Percentiles rank a stretch among this genome's conserved stretches.
Conservation (phyloP, 2,888 invertebrate species). For the Papilio gigon region DNA sequence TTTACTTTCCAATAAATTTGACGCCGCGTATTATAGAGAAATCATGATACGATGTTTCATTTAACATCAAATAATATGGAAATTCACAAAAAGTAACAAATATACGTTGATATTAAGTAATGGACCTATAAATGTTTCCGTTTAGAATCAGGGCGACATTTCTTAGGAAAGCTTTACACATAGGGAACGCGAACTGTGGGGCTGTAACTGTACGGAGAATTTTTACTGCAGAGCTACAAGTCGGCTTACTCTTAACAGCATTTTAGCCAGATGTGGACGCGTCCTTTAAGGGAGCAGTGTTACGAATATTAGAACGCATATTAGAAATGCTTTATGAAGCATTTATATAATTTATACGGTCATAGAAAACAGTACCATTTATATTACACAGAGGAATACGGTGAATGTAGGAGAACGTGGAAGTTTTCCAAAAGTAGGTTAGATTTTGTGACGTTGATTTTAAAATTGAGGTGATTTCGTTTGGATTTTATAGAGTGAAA, state of each 20-base stretch:
- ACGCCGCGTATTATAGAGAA: neutral
- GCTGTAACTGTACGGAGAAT: no score
- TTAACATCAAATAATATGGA: neutral
- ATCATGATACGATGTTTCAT: neutral
- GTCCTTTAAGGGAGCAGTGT: slow-evolving; percentile 48
- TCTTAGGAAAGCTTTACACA: slow-evolving; percentile 43
- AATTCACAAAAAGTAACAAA: slow-evolving; percentile 13
- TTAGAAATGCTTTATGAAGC: slow-evolving; percentile 29
- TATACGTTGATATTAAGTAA: slow-evolving; percentile 68
- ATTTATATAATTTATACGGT: slow-evolving; percentile 31
- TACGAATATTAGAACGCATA: slow-evolving; percentile 44
- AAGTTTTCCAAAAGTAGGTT: slow-evolving; percentile 13
- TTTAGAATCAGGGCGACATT: slow-evolving; percentile 65
- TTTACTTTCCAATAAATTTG: no score
- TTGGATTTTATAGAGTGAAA: slow-evolving; percentile 20
- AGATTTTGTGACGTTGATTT: slow-evolving; percentile 4
- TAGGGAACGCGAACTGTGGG: neutral
- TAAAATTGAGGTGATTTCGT: neutral
- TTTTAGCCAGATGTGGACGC: neutral
- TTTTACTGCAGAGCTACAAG: no score
- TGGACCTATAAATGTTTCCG: slow-evolving; percentile 71
- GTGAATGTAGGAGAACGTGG: slow-evolving; percentile 13
- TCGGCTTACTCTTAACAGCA: no score
- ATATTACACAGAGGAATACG: slow-evolving; percentile 18
- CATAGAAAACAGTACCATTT: slow-evolving; percentile 16